Percentiles rank a stretch among this genome's conserved stretches.
Conservation (phyloP, 2,888 invertebrate species). For the Chydorus sphaericus region DNA sequence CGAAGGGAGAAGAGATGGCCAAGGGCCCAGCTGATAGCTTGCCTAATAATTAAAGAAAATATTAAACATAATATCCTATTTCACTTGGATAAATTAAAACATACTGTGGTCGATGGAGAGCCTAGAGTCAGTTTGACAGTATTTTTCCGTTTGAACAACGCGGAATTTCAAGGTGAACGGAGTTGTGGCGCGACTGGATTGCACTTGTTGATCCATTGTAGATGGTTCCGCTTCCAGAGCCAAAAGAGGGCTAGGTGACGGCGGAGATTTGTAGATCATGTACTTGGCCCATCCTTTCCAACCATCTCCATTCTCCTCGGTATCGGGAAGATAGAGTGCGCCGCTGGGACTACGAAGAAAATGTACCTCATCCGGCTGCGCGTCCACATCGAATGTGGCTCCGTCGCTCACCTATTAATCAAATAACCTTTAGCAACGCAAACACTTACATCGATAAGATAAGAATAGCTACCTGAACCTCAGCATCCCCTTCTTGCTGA, state of each 20-base stretch:
- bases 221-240: not conserved
- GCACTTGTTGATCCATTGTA: not conserved
- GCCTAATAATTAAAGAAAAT: not conserved
- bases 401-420: conserved; percentile 38
- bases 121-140: conserved; percentile 39
- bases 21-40: not conserved
- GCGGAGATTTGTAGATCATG: conserved; percentile 13
- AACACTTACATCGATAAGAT: no score
- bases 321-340: conserved; percentile 11
- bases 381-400: conserved; percentile 50
- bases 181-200: not conserved
- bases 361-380: conserved; percentile 37
- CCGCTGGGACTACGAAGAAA: conserved; percentile 13
- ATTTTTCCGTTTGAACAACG: conserved; percentile 30
- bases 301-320: conserved; percentile 2
- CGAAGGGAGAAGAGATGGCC: not conserved
- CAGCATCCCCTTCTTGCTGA: conserved; percentile 33
- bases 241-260: not conserved
- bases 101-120: conserved; percentile 2
- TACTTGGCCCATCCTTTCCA: conserved; percentile 13
- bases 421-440: not conserved
- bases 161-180: conserved; percentile 14
- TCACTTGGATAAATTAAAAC: not conserved
- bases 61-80: not conserved
- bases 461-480: conserved; percentile 24